Percentiles rank a stretch among this genome's conserved stretches.
Conservation (phyloP, 1,140 invertebrate species). For the Monomorium pharaonis region DNA sequence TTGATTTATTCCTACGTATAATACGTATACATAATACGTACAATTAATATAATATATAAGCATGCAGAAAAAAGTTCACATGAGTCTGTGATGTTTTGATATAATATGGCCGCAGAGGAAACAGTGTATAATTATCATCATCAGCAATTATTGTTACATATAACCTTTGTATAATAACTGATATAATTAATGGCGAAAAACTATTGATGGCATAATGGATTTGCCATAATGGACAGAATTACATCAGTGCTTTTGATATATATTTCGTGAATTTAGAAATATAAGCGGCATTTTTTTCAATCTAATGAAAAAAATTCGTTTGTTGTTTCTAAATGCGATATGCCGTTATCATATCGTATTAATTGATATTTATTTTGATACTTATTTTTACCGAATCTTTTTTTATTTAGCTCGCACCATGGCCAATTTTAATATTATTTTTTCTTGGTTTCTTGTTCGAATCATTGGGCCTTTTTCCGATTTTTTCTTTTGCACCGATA, state of each 20-base stretch:
- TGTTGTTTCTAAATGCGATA: not conserved
- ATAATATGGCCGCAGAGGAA: not conserved
- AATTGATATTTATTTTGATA: not conserved
- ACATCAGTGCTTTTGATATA: not conserved
- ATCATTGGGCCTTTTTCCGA: not conserved
- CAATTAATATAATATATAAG: not conserved
- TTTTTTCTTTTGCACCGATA: constrained; percentile 41
- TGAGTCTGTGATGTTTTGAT: not conserved
- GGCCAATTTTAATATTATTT: not conserved
- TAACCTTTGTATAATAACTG: constrained; percentile 5
- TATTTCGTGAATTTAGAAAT: not conserved
- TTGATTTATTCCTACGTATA: not conserved
- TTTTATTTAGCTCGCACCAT: not conserved
- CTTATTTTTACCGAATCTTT: not conserved
- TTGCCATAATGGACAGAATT: not conserved
- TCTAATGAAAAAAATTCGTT: not conserved
- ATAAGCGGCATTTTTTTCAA: not conserved
- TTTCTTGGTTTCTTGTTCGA: not conserved
- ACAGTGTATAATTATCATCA: not conserved
- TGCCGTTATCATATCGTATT: not conserved
- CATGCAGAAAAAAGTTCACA: not conserved
- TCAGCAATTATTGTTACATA: not conserved
- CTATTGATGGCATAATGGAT: not conserved
- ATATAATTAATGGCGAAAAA: not conserved
- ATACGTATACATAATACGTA: not conserved